A percentile compares a stretch with the other conserved stretches of the same genome.
Conservation (phyloP, 1,140 invertebrate genomes). For the Trachymyrmex cornetzi region DNA sequence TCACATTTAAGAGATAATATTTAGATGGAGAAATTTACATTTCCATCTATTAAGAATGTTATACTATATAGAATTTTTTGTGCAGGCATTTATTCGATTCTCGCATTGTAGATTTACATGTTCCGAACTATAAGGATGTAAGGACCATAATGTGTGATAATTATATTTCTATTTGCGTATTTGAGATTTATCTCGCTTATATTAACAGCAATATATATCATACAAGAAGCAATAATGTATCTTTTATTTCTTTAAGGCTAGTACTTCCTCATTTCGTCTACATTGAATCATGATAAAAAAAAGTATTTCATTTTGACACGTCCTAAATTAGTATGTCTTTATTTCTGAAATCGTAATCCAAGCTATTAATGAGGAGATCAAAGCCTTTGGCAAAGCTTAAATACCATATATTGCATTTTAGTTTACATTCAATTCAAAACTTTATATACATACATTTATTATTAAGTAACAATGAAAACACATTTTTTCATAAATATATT, state of each 20-base stretch:
- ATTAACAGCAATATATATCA: slow-evolving; percentile 1
- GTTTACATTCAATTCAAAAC: slow-evolving; percentile 8
- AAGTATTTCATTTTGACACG: not conserved
- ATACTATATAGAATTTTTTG: not conserved
- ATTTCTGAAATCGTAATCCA: not conserved
- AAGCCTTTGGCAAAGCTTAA: not conserved
- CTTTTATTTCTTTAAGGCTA: not conserved
- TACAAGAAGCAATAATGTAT: not conserved
- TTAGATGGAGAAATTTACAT: not conserved
- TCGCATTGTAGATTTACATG: not conserved
- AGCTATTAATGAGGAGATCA: not conserved
- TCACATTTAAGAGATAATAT: slow-evolving; percentile 10
- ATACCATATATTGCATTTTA: slow-evolving; percentile 34
- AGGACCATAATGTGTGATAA: slow-evolving; percentile 1
- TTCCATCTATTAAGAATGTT: not conserved
- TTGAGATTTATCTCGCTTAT: slow-evolving; percentile 6
- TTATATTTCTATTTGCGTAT: not conserved
- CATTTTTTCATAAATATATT: slow-evolving; percentile 26
- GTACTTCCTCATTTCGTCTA: not conserved
- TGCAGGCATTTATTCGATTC: not conserved
- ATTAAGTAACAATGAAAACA: slow-evolving; percentile 5
- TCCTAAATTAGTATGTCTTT: not conserved
- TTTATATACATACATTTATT: not conserved
- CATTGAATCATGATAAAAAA: not conserved
- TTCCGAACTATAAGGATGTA: not conserved